These are phyloP conservation scores for Ostrea denselamellosa DNA, from an alignment of 1,140 invertebrate species.

Conservation along the genomic window DNA sequence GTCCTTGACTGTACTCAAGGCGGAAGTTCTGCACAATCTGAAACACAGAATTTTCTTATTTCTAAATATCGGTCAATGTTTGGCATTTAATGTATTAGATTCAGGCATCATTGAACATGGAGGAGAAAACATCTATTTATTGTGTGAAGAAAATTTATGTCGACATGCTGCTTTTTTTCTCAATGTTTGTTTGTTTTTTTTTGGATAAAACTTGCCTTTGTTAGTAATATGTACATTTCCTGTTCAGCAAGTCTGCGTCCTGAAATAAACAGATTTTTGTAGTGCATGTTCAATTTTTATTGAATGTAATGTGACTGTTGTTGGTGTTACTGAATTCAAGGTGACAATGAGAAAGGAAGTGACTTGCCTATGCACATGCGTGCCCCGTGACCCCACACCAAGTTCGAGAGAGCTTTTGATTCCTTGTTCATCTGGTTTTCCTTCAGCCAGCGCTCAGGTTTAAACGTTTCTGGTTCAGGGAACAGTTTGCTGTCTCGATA, in stretches of 20 bases:
- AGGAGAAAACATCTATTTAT: no score
- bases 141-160: background rate
- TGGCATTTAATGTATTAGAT: background rate
- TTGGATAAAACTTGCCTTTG: conserved; percentile 74
- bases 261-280: conserved; percentile 57
- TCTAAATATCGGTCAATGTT: background rate
- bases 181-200: no score
- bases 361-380: conserved; percentile 81
- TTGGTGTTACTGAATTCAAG: background rate
- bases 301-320: background rate
- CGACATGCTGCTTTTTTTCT: background rate
- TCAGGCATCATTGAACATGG: background rate
- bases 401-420: conserved; percentile 86
- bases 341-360: background rate
- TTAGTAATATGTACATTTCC: conserved; percentile 79
- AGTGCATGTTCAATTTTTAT: background rate
- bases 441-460: conserved; percentile 84
- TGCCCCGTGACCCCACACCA: conserved; percentile 91
- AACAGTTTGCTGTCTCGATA: conserved; percentile 80
- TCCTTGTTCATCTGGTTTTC: conserved; percentile 84
- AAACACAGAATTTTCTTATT: conserved; percentile 38
- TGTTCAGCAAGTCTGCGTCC: conserved; percentile 79
- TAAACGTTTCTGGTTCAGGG: conserved; percentile 85
- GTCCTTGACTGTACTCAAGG: conserved; percentile 72
- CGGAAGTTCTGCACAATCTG: conserved; percentile 77